Base-by-base conservation (phyloP, 2,888 invertebrate genomes). In the Rhopalosiphum nymphaeae region DNA sequence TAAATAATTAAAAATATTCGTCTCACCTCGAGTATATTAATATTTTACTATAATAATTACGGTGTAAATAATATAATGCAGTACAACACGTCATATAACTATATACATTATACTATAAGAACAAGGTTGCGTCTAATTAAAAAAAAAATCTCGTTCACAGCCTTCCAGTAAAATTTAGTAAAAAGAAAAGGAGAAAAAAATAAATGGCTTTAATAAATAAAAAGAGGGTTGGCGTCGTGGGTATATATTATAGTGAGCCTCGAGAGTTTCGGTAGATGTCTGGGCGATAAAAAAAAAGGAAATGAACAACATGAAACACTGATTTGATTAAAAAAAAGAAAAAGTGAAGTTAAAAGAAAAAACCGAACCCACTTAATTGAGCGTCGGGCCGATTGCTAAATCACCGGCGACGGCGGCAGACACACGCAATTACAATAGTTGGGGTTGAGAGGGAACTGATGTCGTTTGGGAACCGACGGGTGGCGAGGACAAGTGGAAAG, bases 321-420 rank as follows among this genome's bases (percentile, higher is more conserved):
- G 93, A 94, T 94, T 94, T 94, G 93, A 94, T 94, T 94, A 94
- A 94, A 56, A 44, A 46, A 87, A 53, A 78, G 44, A 61, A 57
- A 78, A 84, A 78, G 29, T 3, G 26, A 85, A 25, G 67, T 26
- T 61, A 92, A 92, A 86, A 86, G 36, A 67, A 49, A 86, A 85
- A 89, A 89, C 78, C 46, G 89, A 78, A 91, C 85, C 86, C 67
- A 84, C 57, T 87, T 89, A 91, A 94, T 91, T 87, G 91, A 94
- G 57, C 91, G 91, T 91, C 61, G 88, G 91, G 91, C 87, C 92
- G 87, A 92, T 92, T 92, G 88, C 53, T 92, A 92, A 92, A 92
- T 92, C 88, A 91, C 94, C 57, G 44, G 91, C 89, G 91, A 91
- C 94, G 36, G 94, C 56, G 25, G 91, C 88, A 57, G 91, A 91